Evolutionary conservation across 1,140 invertebrate genomes (phyloP).

Genomic region (Aphelinus certus): DNA sequence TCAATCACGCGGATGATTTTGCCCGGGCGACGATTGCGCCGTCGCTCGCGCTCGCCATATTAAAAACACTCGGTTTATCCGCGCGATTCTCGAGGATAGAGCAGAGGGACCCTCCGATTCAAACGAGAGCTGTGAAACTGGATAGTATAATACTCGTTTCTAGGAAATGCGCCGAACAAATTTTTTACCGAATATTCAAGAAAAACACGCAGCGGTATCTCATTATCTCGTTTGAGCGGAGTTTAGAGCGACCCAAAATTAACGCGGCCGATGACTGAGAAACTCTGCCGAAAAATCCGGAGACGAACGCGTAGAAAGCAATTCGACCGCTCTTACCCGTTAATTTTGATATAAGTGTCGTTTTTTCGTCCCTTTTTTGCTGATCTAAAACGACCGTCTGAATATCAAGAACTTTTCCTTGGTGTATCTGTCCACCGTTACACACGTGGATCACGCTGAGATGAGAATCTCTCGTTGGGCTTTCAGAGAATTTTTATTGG

Average conservation of each 20-base stretch:
- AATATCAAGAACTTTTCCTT: conserved; percentile 39
- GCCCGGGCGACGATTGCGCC: too few species aligned
- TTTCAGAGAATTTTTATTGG: conserved; percentile 20
- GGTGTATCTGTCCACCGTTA: conserved; percentile 11
- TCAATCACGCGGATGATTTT: too few species aligned
- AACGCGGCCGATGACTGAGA: conserved; percentile 4
- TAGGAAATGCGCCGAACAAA: conserved; percentile 11
- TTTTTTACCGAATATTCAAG: conserved; percentile 34
- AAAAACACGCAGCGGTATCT: conserved; percentile 46
- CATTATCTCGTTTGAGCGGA: conserved; percentile 49
- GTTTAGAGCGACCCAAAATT: conserved; percentile 17
- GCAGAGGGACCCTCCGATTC: background rate
- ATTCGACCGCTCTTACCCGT: conserved; percentile 34
- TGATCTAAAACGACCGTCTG: conserved; percentile 45
- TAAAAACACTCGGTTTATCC: too few species aligned
- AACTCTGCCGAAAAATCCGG: background rate
- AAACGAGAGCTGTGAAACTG: background rate
- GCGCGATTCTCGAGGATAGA: too few species aligned
- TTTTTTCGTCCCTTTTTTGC: conserved; percentile 41
- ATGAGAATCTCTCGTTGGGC: conserved; percentile 10
- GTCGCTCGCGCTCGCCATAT: too few species aligned
- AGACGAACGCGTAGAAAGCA: conserved; percentile 21
- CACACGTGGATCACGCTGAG: background rate
- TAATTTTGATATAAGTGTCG: conserved; percentile 56
- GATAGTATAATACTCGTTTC: conserved; percentile 13